Conservation (phyloP, 2,888 invertebrate species). For the Gnatocerus cornutus region DNA sequence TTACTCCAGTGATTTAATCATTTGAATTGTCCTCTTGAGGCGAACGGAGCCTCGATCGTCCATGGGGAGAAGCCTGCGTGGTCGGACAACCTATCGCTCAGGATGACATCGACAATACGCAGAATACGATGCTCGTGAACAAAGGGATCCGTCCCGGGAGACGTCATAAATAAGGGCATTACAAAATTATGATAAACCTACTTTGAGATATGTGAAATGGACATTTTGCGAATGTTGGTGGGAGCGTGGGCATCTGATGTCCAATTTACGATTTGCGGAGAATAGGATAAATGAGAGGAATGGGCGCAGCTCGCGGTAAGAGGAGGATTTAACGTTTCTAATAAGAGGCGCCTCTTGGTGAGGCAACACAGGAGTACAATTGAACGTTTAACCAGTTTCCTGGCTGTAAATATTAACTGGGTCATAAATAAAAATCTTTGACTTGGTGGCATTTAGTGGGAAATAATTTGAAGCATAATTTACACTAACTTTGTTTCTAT, state of each 20-base stretch:
- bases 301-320: slow-evolving; percentile 5
- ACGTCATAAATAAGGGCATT: slow-evolving; percentile 50
- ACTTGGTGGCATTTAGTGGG: too few species aligned
- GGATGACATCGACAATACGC: slow-evolving; percentile 47
- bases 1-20: slow-evolving; percentile 58
- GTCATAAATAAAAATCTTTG: too few species aligned
- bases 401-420: too few species aligned
- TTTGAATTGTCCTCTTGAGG: slow-evolving; percentile 57
- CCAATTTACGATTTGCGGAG: slow-evolving; percentile 35
- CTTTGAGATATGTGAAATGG: slow-evolving; percentile 40
- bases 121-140: slow-evolving; percentile 43
- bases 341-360: too few species aligned
- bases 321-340: background rate
- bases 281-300: slow-evolving; percentile 13
- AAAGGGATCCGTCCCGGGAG: slow-evolving; percentile 47
- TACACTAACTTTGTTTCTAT: too few species aligned
- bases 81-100: slow-evolving; percentile 44
- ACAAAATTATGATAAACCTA: slow-evolving; percentile 51
- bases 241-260: slow-evolving; percentile 31
- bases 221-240: slow-evolving; percentile 19
- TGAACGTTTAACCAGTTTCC: too few species aligned
- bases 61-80: slow-evolving; percentile 43
- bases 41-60: slow-evolving; percentile 51
- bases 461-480: too few species aligned
- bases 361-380: too few species aligned